These are phyloP conservation scores for Oscheius myriophilus DNA, from an alignment of 2,888 invertebrate species.

Conservation along the genomic window DNA sequence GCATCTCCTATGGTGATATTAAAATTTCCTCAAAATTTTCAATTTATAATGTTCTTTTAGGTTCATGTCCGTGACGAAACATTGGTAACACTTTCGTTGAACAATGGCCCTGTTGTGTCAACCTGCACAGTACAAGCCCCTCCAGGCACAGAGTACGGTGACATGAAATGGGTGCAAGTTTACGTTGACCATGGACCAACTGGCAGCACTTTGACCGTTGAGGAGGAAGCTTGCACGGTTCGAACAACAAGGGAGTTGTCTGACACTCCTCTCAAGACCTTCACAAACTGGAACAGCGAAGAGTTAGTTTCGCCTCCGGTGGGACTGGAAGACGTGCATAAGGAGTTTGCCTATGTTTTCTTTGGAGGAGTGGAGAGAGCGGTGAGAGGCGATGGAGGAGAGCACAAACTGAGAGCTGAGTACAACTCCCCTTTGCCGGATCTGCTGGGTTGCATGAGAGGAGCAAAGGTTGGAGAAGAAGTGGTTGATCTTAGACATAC, in stretches of 20 bases:
- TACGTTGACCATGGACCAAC: conserved; percentile 19
- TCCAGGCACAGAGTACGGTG: conserved; percentile 56
- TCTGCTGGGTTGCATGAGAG: conserved; percentile 63
- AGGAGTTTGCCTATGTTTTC: conserved; percentile 27
- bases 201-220: conserved; percentile 31
- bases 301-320: conserved; percentile 38
- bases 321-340: conserved; percentile 26
- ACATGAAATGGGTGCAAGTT: conserved; percentile 66
- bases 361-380: conserved; percentile 35
- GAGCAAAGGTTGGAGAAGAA: conserved; percentile 48
- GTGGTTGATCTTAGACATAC: conserved; percentile 39
- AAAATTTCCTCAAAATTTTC: no score
- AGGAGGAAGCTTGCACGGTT: conserved; percentile 51
- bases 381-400: background rate
- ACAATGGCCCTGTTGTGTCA: conserved; percentile 50
- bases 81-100: conserved; percentile 58
- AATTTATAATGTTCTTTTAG: conserved; percentile 28
- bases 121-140: conserved; percentile 54
- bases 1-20: no score
- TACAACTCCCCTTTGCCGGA: conserved; percentile 56
- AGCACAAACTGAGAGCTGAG: conserved; percentile 29
- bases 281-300: conserved; percentile 9
- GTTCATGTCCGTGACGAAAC: conserved; percentile 61
- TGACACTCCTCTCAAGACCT: background rate
- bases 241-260: conserved; percentile 34